These are phyloP conservation scores for Argyresthia albistria DNA, from an alignment of 2,888 invertebrate genomes.

Conservation along the genomic window DNA sequence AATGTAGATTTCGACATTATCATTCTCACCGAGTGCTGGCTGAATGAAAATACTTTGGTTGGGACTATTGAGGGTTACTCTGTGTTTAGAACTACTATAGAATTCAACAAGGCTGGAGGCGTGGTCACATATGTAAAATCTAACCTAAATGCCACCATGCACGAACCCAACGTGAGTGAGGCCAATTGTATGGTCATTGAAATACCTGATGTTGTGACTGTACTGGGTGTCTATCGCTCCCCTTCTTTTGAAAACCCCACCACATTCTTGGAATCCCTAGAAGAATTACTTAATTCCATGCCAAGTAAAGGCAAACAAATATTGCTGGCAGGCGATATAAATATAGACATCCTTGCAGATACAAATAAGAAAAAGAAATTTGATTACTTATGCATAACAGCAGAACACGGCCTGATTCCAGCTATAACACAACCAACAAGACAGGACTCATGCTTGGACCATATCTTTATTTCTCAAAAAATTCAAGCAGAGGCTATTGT, in stretches of 20 bases:
- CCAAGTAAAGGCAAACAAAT: neutral
- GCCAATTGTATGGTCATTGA: conserved; percentile 1
- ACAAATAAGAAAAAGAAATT: neutral
- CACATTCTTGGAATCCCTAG: conserved; percentile 1
- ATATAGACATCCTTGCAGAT: neutral
- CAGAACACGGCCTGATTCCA: neutral
- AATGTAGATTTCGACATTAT: neutral
- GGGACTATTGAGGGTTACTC: neutral
- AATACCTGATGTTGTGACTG: neutral
- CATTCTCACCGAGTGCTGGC: conserved; percentile 3
- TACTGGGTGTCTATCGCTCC: conserved; percentile 2
- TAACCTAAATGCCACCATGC: neutral
- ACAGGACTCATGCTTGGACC: neutral
- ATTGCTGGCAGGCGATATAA: neutral
- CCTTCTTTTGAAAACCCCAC: neutral
- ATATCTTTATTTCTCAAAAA: neutral
- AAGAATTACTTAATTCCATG: neutral
- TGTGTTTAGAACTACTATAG: neutral
- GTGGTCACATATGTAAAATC: conserved; percentile 1
- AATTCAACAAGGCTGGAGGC: neutral
- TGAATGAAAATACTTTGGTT: neutral
- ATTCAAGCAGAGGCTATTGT: neutral
- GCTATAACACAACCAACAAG: neutral
- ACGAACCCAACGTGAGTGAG: neutral
- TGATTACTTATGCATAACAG: conserved; percentile 1